Conservation (phyloP, 2,113 vertebrate species). For the Macrotus californicus region DNA sequence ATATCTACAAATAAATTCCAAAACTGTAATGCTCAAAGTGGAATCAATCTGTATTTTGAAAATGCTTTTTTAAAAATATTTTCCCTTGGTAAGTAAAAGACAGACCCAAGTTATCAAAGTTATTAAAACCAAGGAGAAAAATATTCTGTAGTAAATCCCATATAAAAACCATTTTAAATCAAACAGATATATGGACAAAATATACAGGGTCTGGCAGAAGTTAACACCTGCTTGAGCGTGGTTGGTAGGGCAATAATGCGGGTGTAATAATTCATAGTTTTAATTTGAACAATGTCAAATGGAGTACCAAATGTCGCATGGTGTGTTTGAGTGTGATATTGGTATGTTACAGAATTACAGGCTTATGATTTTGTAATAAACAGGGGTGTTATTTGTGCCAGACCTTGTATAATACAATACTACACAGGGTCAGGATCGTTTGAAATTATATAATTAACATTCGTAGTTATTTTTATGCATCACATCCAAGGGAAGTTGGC, state of each 20-base stretch:
- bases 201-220: neutral
- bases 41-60: neutral
- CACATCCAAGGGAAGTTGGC: neutral
- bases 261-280: too few relatives aligned
- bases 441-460: neutral
- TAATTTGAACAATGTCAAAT: too few relatives aligned
- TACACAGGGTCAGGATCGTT: neutral
- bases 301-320: too few relatives aligned
- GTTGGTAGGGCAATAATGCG: too few relatives aligned
- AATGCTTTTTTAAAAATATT: neutral
- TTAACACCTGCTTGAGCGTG: too few relatives aligned
- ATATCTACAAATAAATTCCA: neutral
- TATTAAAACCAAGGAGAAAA: constrained; percentile 41
- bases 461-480: neutral
- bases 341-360: too few relatives aligned
- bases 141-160: neutral
- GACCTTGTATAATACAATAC: constrained; percentile 33
- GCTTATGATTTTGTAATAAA: too few relatives aligned
- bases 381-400: too few relatives aligned
- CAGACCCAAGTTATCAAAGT: neutral
- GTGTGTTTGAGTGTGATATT: too few relatives aligned
- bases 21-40: neutral
- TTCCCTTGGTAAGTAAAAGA: constrained; percentile 17
- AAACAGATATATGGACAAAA: constrained; percentile 8
- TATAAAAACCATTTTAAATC: neutral